These are phyloP conservation scores for Drosophila kokeensis DNA, from an alignment of 2,888 invertebrate species.

Conservation along the genomic window DNA sequence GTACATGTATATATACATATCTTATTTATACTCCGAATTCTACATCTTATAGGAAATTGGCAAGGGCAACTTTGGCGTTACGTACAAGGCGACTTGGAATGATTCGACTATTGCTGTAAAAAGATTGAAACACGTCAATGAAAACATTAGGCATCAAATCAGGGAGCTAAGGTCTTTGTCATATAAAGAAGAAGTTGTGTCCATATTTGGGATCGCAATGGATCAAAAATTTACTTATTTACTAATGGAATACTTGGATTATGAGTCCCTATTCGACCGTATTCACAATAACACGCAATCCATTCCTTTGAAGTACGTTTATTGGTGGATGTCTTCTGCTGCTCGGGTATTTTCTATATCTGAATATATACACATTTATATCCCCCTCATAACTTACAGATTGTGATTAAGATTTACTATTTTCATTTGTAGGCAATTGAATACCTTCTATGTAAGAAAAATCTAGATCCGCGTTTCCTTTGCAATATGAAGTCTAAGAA, in stretches of 20 bases:
- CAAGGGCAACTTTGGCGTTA: background rate
- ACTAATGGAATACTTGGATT: background rate
- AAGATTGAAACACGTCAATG: background rate
- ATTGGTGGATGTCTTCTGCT: background rate
- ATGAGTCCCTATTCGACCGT: background rate
- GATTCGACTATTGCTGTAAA: background rate
- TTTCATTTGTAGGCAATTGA: background rate
- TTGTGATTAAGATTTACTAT: background rate
- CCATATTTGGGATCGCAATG: background rate
- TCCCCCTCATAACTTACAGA: background rate
- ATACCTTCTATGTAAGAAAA: background rate
- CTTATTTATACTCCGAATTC: background rate
- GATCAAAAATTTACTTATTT: background rate
- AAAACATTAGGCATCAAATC: background rate
- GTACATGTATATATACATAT: background rate
- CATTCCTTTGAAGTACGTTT: rapidly evolving
- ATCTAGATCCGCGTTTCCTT: background rate
- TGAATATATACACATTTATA: background rate
- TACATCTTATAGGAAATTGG: background rate
- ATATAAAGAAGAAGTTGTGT: rapidly evolving
- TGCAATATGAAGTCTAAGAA: constrained; percentile 9
- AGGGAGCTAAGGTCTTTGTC: background rate
- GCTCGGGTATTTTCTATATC: background rate
- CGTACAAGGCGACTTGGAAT: background rate
- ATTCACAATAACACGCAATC: background rate